phyloP scores from a whole-genome alignment of 2,113 vertebrate genomes.

The Hippolais icterina region DNA sequence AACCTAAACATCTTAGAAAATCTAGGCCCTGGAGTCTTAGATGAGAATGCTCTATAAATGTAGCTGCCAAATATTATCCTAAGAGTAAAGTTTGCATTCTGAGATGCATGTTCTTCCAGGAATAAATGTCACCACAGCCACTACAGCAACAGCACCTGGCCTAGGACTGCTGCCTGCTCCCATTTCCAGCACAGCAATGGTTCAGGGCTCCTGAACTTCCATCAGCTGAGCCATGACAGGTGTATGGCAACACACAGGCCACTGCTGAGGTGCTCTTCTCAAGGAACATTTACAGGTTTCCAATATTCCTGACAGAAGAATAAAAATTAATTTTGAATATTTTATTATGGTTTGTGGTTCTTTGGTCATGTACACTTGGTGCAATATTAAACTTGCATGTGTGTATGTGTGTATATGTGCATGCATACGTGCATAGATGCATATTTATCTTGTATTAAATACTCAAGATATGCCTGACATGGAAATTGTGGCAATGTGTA shows the following conservation, averaged over 20 bases:
- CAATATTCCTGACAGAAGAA: neutral
- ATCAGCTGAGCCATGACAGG: neutral
- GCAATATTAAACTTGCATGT: neutral
- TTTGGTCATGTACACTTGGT: neutral
- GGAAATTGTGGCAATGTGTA: neutral
- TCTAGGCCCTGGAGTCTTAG: neutral
- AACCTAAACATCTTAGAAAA: neutral
- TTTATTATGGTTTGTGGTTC: neutral
- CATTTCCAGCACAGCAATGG: neutral
- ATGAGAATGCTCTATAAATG: neutral
- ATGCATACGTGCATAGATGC: neutral
- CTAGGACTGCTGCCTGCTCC: neutral
- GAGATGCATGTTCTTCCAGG: neutral
- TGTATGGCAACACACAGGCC: neutral
- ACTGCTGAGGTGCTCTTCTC: neutral
- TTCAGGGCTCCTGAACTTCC: neutral
- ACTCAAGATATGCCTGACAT: neutral
- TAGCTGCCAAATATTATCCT: neutral
- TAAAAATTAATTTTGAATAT: neutral
- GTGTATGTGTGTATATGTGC: neutral
- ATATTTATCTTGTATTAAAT: neutral
- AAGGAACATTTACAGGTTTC: neutral
- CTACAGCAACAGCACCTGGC: accelerated
- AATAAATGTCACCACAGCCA: neutral
- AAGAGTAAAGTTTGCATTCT: neutral